Conservation (phyloP, 30 jellyfish, hydroid and myxozoan species). For the Turritopsis dohrnii region DNA sequence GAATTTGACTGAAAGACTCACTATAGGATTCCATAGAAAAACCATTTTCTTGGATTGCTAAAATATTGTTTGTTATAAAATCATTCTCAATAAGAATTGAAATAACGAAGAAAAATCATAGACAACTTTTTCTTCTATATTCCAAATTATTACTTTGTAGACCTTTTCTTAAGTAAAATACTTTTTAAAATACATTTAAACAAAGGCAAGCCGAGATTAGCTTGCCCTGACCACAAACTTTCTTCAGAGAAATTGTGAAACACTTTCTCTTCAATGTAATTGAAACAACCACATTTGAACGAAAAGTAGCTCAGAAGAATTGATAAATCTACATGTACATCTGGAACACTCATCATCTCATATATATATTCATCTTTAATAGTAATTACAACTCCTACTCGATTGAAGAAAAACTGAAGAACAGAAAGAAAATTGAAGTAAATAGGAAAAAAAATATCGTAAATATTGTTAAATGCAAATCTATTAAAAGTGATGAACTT, state of each 20-base stretch:
- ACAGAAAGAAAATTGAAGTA: not conserved
- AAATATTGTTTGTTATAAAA: not conserved
- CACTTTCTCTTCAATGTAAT: not conserved
- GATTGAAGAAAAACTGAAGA: not conserved
- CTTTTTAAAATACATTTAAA: not conserved
- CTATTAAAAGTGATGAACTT: too few species aligned
- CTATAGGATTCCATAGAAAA: not conserved
- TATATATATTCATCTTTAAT: not conserved
- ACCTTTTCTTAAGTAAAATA: not conserved
- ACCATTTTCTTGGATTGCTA: not conserved
- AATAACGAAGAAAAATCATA: not conserved
- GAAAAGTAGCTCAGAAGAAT: not conserved
- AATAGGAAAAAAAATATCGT: not conserved
- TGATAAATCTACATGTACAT: not conserved
- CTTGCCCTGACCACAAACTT: not conserved
- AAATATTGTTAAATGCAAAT: too few species aligned
- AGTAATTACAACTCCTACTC: not conserved
- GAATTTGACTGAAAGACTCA: not conserved
- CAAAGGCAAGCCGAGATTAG: not conserved
- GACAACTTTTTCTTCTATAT: not conserved
- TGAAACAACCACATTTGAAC: not conserved
- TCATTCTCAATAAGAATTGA: not conserved
- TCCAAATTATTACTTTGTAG: not conserved
- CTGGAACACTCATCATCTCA: not conserved
- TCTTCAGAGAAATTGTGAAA: not conserved